Evolutionary conservation across 2,113 vertebrate genomes (phyloP), one percentile per base, ranked within the genome.

Genomic region (Oryzias curvinotus): DNA sequence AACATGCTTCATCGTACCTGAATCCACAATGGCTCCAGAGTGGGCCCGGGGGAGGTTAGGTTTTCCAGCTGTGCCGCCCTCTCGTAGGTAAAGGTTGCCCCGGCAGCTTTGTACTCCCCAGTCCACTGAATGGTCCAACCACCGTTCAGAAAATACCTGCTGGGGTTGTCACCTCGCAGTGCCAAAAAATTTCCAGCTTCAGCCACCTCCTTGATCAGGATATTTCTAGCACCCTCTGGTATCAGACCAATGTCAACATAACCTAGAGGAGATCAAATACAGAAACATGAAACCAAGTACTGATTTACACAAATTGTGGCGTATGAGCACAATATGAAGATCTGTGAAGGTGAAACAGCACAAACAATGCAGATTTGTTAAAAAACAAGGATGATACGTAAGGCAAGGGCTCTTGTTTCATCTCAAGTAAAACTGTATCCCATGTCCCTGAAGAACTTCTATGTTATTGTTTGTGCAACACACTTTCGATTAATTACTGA

Each of bases 81-180:
- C 26, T 91, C 85, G 0, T 99, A 99, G 21, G 94, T 97, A 88
- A 99, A 98, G 4, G 95, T 91, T 0, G 96, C 94, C 48, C 97
- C 97, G 0, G 95, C 97, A 65, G 94, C 94, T 64, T 91, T 88
- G 88, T 98, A 98, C 50, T 95, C 94, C 4, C 97, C 96, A 0
- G 93, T 94, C 96, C 96, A 97, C 85, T 98, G 97, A 73, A 99
- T 99, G 45, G 93, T 96, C 96, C 96, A 98, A 74, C 91, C 95
- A 0, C 95, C 97, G 0, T 98, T 99, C 75, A 99, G 90, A 87
- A 98, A 98, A 81, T 98, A 97, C 50, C 92, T 94, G 53, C 92
- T 90, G 0, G 94, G 94, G 73, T 94, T 92, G 78, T 93, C 93
- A 0, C 95, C 93, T 36, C 95, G 88, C 30, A 98, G 85, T 0